Base-by-base conservation (phyloP, 1,140 invertebrate species). In the Dysdera silvatica region DNA sequence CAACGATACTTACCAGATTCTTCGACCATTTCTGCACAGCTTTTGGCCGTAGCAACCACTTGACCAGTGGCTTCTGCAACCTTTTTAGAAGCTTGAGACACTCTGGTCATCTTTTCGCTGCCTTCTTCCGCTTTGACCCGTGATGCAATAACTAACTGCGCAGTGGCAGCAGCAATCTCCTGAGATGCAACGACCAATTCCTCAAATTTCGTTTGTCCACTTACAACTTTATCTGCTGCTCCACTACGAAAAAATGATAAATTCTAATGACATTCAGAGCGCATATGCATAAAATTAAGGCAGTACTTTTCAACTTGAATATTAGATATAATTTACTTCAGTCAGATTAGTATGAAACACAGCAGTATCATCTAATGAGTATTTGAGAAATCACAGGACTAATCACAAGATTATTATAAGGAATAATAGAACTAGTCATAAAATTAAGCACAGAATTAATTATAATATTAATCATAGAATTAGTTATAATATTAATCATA, bases 91-190 rank as follows among this genome's bases (percentile, higher is more conserved):
- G 95, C 92, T 61, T 83, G 79, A 0, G 89, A 87, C 41, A 98
- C 78, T 51, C 85, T 83, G 6, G 80, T 70, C 45, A 98, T 78
- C 75, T 88, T 89, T 63, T 78, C 75, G 67, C 91, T 93, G 55
- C 85, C 82, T 62, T 86, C 82, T 63, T 91, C 85, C 4, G 96
- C 93, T 69, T 81, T 80, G 12, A 80, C 79, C 61, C 77, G 48
- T 24, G 69, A 68, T 0, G 95, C 91, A 14, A 98, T 93, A 20
- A 98, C 95, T 47, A 99, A 79, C 76, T 98, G 95, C 33, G 94
- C 93, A 4, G 95, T 98, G 66, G 90, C 93, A 6, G 94, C 96
- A 7, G 93, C 91, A 68, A 99, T 97, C 72, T 96, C 93, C 78
- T 98, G 92, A 20, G 95, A 94, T 26, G 94, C 94, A 4, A 95